These are phyloP conservation scores for Capreolus pygargus DNA, from an alignment of 2,113 vertebrate genomes.

Conservation along the genomic window DNA sequence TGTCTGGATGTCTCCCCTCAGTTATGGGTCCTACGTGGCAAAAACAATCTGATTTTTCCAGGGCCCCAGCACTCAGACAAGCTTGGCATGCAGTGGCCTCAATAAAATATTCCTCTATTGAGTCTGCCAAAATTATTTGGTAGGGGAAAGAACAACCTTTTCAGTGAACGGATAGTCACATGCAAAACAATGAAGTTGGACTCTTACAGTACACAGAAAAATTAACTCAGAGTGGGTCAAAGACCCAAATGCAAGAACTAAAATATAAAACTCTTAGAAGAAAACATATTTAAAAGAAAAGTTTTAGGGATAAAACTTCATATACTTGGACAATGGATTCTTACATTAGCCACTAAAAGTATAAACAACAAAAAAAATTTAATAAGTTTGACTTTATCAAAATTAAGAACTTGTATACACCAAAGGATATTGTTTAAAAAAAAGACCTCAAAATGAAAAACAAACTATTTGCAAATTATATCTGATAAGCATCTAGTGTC, in stretches of 20 bases:
- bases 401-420: neutral
- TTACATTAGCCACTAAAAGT: neutral
- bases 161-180: neutral
- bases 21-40: no score
- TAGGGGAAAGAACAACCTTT: neutral
- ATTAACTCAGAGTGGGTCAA: neutral
- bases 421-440: neutral
- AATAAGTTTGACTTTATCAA: neutral
- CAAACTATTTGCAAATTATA: neutral
- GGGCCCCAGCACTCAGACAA: neutral
- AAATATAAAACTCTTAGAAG: neutral
- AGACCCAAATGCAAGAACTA: neutral
- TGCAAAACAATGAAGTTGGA: neutral
- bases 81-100: neutral
- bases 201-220: neutral
- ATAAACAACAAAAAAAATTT: neutral
- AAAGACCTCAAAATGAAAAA: neutral
- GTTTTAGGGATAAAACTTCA: neutral
- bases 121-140: neutral
- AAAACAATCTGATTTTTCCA: neutral
- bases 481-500: neutral
- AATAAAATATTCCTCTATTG: neutral
- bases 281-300: neutral
- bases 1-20: neutral
- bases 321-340: neutral